Evolutionary conservation across 2,113 vertebrate species (phyloP).

Genomic region (Mormoops blainvillei): DNA sequence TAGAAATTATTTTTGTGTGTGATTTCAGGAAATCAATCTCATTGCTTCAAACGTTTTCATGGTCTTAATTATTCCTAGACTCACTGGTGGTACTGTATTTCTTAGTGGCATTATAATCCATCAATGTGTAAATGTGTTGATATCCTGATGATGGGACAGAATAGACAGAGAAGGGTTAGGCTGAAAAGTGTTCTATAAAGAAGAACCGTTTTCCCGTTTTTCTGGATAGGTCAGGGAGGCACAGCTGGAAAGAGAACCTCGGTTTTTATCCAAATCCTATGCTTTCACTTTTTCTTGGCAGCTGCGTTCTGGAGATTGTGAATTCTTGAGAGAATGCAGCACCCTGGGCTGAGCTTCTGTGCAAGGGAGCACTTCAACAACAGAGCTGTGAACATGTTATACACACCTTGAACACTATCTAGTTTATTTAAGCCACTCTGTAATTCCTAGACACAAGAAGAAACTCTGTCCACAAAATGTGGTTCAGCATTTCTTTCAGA

Average conservation of each 20-base stretch:
- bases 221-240: neutral
- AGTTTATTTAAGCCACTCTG: neutral
- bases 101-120: neutral
- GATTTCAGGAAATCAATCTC: neutral
- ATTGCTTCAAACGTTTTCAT: neutral
- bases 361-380: neutral
- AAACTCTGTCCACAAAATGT: neutral
- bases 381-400: neutral
- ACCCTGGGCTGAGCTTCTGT: neutral
- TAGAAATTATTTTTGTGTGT: neutral
- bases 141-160: neutral
- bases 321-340: neutral
- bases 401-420: neutral
- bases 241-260: constrained; percentile 6
- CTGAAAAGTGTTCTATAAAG: neutral
- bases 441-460: neutral
- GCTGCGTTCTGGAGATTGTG: neutral
- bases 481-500: neutral
- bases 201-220: neutral
- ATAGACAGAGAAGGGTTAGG: neutral
- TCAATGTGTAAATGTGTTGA: neutral
- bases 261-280: neutral
- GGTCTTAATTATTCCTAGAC: constrained; percentile 7
- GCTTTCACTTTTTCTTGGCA: neutral
- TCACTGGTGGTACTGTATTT: neutral